Base-by-base conservation (phyloP, 2,113 vertebrate genomes). In the Edolisoma coerulescens region DNA sequence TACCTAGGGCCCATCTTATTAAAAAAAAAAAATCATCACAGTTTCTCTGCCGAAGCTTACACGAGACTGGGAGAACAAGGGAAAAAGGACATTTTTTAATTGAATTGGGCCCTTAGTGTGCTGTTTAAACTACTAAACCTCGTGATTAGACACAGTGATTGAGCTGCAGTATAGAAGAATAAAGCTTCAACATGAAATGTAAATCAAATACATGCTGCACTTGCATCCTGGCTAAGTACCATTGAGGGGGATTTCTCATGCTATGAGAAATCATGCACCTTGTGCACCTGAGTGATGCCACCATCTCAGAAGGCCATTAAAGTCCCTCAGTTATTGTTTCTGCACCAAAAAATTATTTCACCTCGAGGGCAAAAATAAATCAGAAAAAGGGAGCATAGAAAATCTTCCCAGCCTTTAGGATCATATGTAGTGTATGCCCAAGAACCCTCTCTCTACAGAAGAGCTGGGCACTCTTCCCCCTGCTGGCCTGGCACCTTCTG, bases 41-140 rank as follows among this genome's bases (percentile, higher is more conserved):
- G 78, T 68, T 74, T 73, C 67, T 73, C 30, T 32, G 54, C 13
- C 17, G 35, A 94, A 95, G 74, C 64, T 68, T 74, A 42, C 9
- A 28, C 27, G 74, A 96, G 60, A 47, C 67, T 57, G 87, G 30
- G 41, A 75, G 63, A 93, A 74, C 50, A 54, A 88, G 61, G 85
- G 13, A 14, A 63, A 64, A 87, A 64, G 23, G 94, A 70, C 75
- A 83, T 83, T 96, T 97, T 95, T 78, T 52, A 97, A 97, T 94
- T 94, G 93, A 97, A 91, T 80, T 80, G 56, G 77, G 78, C 65
- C 96, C 92, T 96, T 30, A 45, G 96, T 45, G 92, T 92, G 93
- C 93, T 70, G 53, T 93, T 96, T 86, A 87, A 88, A 75, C 81
- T 68, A 67, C 87, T 89, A 95, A 92, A 91, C 65, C 91, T 85